phyloP scores from a whole-genome alignment of 2,797 vertebrate genomes.

The Alfaro cultratus region DNA sequence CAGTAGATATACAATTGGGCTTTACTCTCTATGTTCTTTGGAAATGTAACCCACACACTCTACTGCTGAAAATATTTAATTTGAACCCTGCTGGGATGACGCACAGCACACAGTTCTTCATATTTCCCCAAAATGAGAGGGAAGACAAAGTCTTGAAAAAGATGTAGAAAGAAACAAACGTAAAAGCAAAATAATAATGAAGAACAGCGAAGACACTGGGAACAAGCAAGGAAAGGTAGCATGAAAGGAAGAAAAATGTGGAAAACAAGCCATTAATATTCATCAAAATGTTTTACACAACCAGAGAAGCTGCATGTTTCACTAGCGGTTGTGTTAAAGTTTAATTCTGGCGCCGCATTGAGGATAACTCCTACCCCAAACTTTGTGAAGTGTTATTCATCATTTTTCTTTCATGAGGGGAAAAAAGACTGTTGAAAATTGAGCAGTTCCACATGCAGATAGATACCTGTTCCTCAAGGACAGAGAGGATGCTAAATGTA shows the following conservation, averaged over 20 bases:
- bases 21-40: not conserved
- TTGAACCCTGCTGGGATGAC: slow-evolving; percentile 30
- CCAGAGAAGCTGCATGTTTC: not conserved
- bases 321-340: not conserved
- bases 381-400: not conserved
- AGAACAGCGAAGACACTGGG: not conserved
- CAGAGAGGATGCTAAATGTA: not conserved
- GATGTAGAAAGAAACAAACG: not conserved
- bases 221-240: not conserved
- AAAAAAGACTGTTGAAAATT: not conserved
- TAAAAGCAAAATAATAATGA: not conserved
- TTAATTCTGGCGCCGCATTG: not conserved
- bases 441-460: not conserved
- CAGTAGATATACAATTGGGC: not conserved
- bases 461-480: not conserved
- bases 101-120: slow-evolving; percentile 6
- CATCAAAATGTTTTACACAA: not conserved
- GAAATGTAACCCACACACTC: slow-evolving; percentile 9
- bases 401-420: not conserved
- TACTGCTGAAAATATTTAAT: slow-evolving; percentile 17
- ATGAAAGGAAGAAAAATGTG: not conserved
- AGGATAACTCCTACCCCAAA: not conserved
- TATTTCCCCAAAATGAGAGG: slow-evolving; percentile 35
- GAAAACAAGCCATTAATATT: not conserved
- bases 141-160: slow-evolving; percentile 11